Base-by-base conservation (phyloP, 2,888 invertebrate genomes). In the Stenichneumon culpator region DNA sequence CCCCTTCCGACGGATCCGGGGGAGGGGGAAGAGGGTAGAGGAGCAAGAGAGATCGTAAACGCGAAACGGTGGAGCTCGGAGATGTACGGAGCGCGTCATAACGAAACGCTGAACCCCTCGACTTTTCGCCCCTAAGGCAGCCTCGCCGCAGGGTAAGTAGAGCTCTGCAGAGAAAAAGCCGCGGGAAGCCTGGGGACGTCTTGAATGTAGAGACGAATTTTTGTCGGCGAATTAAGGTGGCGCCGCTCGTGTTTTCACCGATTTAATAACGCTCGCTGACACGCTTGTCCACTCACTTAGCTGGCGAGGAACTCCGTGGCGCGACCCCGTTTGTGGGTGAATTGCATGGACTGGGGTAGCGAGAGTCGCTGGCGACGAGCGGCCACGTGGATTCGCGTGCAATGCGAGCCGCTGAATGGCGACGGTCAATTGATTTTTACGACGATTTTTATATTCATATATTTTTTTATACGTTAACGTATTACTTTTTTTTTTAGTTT, bases 11-110 rank as follows among this genome's bases (percentile, higher is more conserved):
- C 19, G 28, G 47, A 16, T 44, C 7, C 47, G 47, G 11, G 9
- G n/a, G 44, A 44, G 54, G 52, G 54, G 16, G 65, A 19, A n/a
- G 28, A 44, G 32, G 69, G 47, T 52, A 44, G 22, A 39, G 65
- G 65, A 67, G 54, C 36, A 57, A n/a, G 57, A 75, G 77, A 72
- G 75, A 82, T 82, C 82, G 82, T 82, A 82, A 82, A 82, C 69
- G 75, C 39, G 77, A 70, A 77, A 54, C 82, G 75, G 70, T 77
- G 77, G 65, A 82, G 70, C 65, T 14, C 50, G 65, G 82, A 77
- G 70, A 77, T 82, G 77, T 75, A 82, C 70, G 82, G 82, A 75
- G 70, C 70, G 82, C 82, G 82, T 82, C 77, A 77, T 77, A 82
- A 77, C 82, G 82, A 77, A 77, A 77, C 52, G 75, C 75, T 44